Evolutionary conservation across 2,888 invertebrate genomes (phyloP), one percentile per base, ranked within the genome.

Genomic region (Aporophyla lueneburgensis): DNA sequence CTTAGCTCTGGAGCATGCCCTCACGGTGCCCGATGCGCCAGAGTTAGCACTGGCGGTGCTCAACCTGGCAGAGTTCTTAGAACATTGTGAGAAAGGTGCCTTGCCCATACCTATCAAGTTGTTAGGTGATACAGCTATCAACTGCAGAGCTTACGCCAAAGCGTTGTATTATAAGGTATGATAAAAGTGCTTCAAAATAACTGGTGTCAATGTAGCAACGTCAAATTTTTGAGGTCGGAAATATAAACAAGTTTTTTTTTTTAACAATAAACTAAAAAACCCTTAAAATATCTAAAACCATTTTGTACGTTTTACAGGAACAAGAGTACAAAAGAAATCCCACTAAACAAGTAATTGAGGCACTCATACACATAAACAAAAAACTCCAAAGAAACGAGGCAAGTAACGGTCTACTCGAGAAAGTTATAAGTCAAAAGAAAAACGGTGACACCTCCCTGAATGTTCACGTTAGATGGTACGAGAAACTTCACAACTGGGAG

Each of bases 401-500:
- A 0, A 99, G 99, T 1, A 98, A 98, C 88, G 99, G 99, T 74
- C 95, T 99, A 14, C 93, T 99, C 27, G 98, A 99, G 88, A 98
- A 98, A 93, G 99, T 99, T 0, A 98, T 98, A 96, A 98, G 97
- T 72, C 97, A 98, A 89, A 97, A 98, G 81, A 98, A 97, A 80
- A 97, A 97, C 9, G 97, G 97, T 0, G 97, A 97, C 80, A 97
- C 97, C 71, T 95, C 97, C 67, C 82, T 96, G 4, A 95, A 94
- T 78, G 93, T 95, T 33, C 94, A 95, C 93, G 99, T 99, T 46
- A 97, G 99, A 2, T 99, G 99, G 99, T 99, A 99, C 93, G 99
- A 99, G 93, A 99, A 99, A 93, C 96, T 99, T 3, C 99, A 99
- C 93, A 99, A 99, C 92, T 99, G 99, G 99, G 99, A 99, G 86